A percentile compares a stretch with the other conserved stretches of the same genome.
Conservation (phyloP, 2,113 vertebrate genomes). For the Rhabdomys dilectus region DNA sequence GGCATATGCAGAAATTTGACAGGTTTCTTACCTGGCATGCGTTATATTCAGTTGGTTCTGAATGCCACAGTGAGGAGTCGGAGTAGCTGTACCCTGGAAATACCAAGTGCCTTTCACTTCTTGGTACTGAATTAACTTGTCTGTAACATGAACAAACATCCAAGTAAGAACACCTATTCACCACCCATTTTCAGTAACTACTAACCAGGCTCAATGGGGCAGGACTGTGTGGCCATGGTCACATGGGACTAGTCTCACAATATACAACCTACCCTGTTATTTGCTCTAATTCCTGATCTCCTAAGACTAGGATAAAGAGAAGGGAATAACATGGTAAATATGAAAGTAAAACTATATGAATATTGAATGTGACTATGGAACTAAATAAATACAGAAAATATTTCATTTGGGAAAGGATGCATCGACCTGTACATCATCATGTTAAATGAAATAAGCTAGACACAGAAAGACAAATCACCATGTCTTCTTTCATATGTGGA, state of each 20-base stretch:
- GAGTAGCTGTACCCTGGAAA: not conserved
- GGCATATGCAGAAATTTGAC: fast-evolving
- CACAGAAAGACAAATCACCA: not conserved
- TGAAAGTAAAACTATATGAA: not conserved
- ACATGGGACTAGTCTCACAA: not conserved
- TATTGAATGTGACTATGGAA: not conserved
- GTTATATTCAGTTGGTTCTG: not conserved
- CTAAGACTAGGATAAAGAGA: not conserved
- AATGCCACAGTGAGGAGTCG: no score
- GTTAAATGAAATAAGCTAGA: not conserved
- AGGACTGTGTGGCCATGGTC: not conserved
- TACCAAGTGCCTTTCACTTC: fast-evolving
- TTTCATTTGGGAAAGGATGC: not conserved
- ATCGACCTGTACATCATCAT: not conserved
- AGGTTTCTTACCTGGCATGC: fast-evolving
- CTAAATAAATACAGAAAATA: no score
- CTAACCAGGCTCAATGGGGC: not conserved
- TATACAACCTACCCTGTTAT: fast-evolving
- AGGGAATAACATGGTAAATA: not conserved
- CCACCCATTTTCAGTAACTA: not conserved
- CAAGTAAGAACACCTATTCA: not conserved
- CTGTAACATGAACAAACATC: not conserved
- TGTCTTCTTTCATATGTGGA: not conserved
- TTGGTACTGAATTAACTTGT: no score
- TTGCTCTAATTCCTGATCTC: not conserved